These are phyloP conservation scores for Gandaritis pyraliata DNA, from an alignment of 2,888 invertebrate genomes.

Conservation along the genomic window DNA sequence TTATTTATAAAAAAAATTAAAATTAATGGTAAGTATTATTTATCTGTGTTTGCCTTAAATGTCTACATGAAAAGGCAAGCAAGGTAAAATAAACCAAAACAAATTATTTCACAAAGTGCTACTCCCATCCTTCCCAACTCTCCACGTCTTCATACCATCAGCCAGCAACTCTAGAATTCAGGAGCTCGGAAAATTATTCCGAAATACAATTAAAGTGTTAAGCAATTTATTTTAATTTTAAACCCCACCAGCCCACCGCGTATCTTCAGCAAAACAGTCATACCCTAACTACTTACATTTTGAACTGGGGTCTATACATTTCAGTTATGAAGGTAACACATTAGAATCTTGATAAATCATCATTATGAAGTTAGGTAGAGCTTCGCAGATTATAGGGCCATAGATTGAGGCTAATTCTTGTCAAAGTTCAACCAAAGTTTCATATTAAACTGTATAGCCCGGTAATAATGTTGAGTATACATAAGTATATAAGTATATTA, in stretches of 20 bases:
- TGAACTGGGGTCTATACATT: constrained; percentile 63
- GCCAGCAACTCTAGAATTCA: constrained; percentile 75
- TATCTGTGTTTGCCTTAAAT: too few species aligned
- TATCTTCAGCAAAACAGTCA: constrained; percentile 53
- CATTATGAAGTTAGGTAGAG: constrained; percentile 19
- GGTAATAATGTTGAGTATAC: too few species aligned
- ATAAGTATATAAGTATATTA: too few species aligned
- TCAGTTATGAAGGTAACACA: constrained; percentile 29
- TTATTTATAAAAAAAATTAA: too few species aligned
- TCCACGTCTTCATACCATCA: constrained; percentile 65
- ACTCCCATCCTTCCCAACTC: constrained; percentile 55
- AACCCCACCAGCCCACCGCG: constrained; percentile 61
- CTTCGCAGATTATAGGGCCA: constrained; percentile 1
- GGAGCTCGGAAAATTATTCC: constrained; percentile 82
- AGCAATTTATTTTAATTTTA: constrained; percentile 83
- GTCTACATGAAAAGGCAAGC: too few species aligned
- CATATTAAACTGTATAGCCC: too few species aligned
- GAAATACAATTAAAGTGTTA: constrained; percentile 83
- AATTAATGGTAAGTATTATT: too few species aligned
- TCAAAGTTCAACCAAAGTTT: too few species aligned
- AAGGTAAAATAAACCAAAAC: not conserved
- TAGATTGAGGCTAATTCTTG: too few species aligned
- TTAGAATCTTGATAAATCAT: constrained; percentile 27
- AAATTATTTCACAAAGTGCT: constrained; percentile 23
- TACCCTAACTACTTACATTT: constrained; percentile 66